Conservation (phyloP, 2,888 invertebrate species). For the Sisyra nigra region DNA sequence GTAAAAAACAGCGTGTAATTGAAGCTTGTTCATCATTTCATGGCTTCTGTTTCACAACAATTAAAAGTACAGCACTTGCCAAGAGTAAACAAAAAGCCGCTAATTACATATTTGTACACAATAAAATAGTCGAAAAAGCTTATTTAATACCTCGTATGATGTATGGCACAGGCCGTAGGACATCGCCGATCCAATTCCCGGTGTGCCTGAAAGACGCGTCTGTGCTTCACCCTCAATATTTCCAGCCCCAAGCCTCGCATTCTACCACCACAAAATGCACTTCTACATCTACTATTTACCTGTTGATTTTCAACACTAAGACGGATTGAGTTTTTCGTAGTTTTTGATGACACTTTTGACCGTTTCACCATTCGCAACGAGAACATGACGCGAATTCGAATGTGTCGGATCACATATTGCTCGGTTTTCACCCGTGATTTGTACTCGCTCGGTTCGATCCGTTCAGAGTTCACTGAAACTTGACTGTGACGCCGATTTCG, state of each 20-base stretch:
- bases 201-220: conserved; percentile 23
- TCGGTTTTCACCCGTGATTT: conserved; percentile 27
- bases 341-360: conserved; percentile 21
- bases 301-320: no score
- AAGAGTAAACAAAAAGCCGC: no score
- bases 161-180: conserved; percentile 24
- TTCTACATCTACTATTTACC: background rate
- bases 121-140: no score
- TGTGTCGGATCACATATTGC: conserved; percentile 43
- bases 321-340: background rate
- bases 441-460: conserved; percentile 4
- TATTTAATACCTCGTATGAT: conserved; percentile 25
- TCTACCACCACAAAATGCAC: background rate
- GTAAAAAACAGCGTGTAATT: no score
- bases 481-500: no score
- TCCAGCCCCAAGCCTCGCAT: background rate
- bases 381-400: conserved; percentile 48
- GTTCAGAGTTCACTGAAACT: background rate
- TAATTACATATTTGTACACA: no score
- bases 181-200: conserved; percentile 25
- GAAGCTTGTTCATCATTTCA: no score
- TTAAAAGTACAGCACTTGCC: no score
- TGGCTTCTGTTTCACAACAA: no score
- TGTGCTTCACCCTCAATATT: conserved; percentile 9
- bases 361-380: conserved; percentile 43